phyloP scores from a whole-genome alignment of 2,888 invertebrate species.

The Brachyopa scutellaris region DNA sequence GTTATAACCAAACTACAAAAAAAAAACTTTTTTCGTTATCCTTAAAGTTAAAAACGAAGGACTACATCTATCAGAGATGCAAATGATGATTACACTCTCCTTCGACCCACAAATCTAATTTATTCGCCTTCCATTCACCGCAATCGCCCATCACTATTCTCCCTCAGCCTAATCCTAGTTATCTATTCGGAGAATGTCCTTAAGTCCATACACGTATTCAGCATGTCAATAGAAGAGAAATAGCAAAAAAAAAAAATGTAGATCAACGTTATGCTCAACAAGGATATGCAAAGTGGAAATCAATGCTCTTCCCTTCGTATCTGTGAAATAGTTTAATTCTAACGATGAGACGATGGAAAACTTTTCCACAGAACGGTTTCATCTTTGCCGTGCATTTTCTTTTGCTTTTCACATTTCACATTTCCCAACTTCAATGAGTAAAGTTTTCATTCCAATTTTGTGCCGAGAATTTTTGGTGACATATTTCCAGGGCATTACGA shows the following conservation, averaged over 20 bases:
- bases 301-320: constrained; percentile 26
- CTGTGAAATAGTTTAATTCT: constrained; percentile 56
- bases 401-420: not conserved
- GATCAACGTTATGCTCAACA: constrained; percentile 5
- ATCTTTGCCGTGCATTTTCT: constrained; percentile 7
- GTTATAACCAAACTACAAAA: not conserved
- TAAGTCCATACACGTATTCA: constrained; percentile 2
- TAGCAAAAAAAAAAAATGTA: not conserved
- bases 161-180: constrained; percentile 5
- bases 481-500: constrained; percentile 25
- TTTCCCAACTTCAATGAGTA: constrained; percentile 35
- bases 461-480: constrained; percentile 23
- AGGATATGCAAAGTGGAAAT: constrained; percentile 50
- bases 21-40: not conserved
- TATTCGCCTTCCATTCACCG: not conserved
- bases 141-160: not conserved
- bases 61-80: constrained; percentile 3
- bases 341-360: constrained; percentile 23
- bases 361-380: constrained; percentile 28
- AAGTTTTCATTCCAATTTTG: constrained; percentile 37
- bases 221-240: constrained; percentile 15
- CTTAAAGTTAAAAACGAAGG: not conserved
- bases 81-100: constrained; percentile 7
- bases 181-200: constrained; percentile 30
- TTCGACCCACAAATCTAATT: constrained; percentile 40